Evolutionary conservation across 2,113 vertebrate genomes (phyloP).

Genomic region (Coregonus clupeaformis): DNA sequence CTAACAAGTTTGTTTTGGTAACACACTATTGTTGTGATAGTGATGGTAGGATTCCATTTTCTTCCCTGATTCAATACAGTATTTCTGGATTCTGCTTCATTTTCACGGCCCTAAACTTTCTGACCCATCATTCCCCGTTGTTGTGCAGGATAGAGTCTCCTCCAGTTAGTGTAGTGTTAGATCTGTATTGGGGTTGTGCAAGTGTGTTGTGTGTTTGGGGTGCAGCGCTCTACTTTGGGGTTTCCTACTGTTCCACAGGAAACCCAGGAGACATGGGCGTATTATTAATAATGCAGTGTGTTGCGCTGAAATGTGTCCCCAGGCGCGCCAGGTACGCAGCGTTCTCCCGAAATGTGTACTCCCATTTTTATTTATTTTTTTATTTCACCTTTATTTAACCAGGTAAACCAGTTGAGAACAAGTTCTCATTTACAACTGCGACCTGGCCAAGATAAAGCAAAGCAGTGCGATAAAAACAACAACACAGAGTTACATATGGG

Average conservation of each 20-base stretch:
- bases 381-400: too few species aligned
- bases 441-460: too few species aligned
- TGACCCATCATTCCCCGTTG: not conserved
- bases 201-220: not conserved
- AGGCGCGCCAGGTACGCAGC: not conserved
- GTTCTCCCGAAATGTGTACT: not conserved
- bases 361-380: too few species aligned
- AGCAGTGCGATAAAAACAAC: too few species aligned
- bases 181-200: not conserved
- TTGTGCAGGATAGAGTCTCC: not conserved
- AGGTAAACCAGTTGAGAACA: too few species aligned
- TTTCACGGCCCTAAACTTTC: not conserved
- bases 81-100: not conserved
- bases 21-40: not conserved
- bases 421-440: too few species aligned
- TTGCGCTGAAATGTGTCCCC: not conserved
- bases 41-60: not conserved
- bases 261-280: not conserved
- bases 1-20: not conserved
- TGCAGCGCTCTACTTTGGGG: not conserved
- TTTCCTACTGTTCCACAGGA: not conserved
- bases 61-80: not conserved
- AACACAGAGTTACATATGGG: too few species aligned
- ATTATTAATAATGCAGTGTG: slow-evolving; percentile 7
- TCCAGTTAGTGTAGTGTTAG: not conserved